phyloP scores from a whole-genome alignment of 2,888 invertebrate species.

The Melieria omissa region DNA sequence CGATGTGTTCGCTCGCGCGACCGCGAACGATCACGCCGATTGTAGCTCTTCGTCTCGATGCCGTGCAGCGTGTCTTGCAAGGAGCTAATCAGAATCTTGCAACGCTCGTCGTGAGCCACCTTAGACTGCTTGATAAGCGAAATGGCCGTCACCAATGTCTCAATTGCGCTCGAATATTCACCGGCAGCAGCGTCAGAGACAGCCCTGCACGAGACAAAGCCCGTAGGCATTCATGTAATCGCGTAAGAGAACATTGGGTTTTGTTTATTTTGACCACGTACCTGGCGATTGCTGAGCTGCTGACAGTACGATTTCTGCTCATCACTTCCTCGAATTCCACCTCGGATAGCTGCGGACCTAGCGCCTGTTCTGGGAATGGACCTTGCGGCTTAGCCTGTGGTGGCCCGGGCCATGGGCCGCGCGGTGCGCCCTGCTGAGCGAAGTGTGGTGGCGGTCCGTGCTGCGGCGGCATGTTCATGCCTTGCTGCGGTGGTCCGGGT shows the following conservation, averaged over 20 bases:
- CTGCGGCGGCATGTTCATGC: constrained; percentile 67
- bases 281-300: constrained; percentile 92
- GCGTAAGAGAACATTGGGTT: neutral
- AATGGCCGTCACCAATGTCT: constrained; percentile 98
- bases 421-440: constrained; percentile 75
- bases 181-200: constrained; percentile 98
- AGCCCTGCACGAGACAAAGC: constrained; percentile 72
- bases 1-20: constrained; percentile 69
- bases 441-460: constrained; percentile 77
- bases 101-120: constrained; percentile 86
- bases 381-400: constrained; percentile 64
- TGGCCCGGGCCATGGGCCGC: constrained; percentile 75
- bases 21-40: constrained; percentile 74
- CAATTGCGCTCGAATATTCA: constrained; percentile 97
- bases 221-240: neutral
- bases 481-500: constrained; percentile 68
- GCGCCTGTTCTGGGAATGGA: constrained; percentile 67
- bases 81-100: constrained; percentile 96
- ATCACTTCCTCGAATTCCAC: constrained; percentile 99
- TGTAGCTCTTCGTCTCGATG: constrained; percentile 97
- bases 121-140: constrained; percentile 98
- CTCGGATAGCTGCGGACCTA: constrained; percentile 79
- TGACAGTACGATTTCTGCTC: constrained; percentile 96
- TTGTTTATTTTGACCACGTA: constrained; percentile 36
- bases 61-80: constrained; percentile 97